Conservation (phyloP, 2,888 invertebrate genomes). For the Dysmachus trigonus region DNA sequence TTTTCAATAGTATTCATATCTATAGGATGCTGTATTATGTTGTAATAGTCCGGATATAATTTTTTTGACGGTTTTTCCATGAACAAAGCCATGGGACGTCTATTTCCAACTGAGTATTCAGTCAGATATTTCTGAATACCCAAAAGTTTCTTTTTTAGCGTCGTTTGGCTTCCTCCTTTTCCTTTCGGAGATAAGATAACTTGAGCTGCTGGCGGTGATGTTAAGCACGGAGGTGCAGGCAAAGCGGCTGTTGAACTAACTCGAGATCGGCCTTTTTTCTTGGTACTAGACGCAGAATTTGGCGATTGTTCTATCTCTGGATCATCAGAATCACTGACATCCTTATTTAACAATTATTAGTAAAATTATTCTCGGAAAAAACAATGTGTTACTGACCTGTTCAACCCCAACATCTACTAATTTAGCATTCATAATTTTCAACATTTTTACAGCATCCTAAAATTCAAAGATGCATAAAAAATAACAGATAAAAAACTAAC, state of each 20-base stretch:
- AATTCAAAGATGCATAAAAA: conserved; percentile 10
- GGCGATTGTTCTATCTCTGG: conserved; percentile 46
- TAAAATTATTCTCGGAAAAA: background rate
- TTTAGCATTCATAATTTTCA: conserved; percentile 84
- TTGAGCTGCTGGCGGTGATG: conserved; percentile 36
- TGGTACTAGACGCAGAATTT: conserved; percentile 37
- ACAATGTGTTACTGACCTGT: conserved; percentile 53
- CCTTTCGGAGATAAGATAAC: conserved; percentile 58
- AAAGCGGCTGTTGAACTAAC: conserved; percentile 46
- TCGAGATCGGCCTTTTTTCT: conserved; percentile 62
- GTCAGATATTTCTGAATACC: conserved; percentile 79
- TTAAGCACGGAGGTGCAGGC: background rate
- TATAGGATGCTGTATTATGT: conserved; percentile 91
- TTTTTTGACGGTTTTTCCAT: conserved; percentile 97
- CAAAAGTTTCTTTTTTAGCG: conserved; percentile 80
- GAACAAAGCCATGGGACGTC: conserved; percentile 90
- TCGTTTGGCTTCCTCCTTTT: conserved; percentile 58
- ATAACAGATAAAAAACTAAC: conserved; percentile 49
- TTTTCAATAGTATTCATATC: conserved; percentile 94
- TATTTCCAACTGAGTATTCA: conserved; percentile 77
- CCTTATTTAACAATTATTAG: background rate
- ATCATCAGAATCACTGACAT: conserved; percentile 53
- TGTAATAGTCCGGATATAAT: conserved; percentile 94
- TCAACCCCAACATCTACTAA: conserved; percentile 66
- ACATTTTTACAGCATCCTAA: conserved; percentile 82